phyloP scores from a whole-genome alignment of 2,888 invertebrate species.

The Lasioglossum oenotherae region DNA sequence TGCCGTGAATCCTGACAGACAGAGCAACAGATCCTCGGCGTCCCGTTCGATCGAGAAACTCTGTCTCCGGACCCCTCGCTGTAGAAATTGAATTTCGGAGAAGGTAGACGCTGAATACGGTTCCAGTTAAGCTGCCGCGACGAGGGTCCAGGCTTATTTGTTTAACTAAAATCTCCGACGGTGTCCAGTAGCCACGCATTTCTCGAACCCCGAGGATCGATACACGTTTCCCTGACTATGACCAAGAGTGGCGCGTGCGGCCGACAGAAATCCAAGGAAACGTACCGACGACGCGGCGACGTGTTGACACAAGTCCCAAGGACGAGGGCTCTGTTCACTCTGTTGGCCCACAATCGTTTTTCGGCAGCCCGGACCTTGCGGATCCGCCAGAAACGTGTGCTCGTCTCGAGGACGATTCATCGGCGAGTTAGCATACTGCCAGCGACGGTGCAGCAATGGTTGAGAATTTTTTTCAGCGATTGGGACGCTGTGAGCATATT shows the following conservation, averaged over 20 bases:
- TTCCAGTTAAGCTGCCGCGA: constrained; percentile 52
- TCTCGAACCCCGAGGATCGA: constrained; percentile 62
- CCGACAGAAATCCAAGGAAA: constrained; percentile 69
- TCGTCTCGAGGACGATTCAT: background rate
- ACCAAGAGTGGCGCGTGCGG: constrained; percentile 66
- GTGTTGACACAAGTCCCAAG: constrained; percentile 74
- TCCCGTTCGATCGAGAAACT: background rate
- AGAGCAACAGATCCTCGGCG: background rate
- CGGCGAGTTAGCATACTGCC: background rate
- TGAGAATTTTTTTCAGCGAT: background rate
- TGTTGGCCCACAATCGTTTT: constrained; percentile 65
- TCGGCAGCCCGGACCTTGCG: constrained; percentile 56
- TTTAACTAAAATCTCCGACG: constrained; percentile 79
- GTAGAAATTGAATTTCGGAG: constrained; percentile 42
- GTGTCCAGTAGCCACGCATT: constrained; percentile 71
- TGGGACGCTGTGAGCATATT: too few relatives aligned
- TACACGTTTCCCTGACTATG: constrained; percentile 51
- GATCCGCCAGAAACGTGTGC: background rate
- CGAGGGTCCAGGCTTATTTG: constrained; percentile 72
- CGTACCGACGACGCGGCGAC: constrained; percentile 25
- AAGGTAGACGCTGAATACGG: constrained; percentile 35
- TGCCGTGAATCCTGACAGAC: background rate
- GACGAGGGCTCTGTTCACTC: constrained; percentile 58
- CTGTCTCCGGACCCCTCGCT: background rate
- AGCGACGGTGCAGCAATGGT: background rate